Conservation (phyloP, 2,888 invertebrate species). For the Tachystola acroxantha region DNA sequence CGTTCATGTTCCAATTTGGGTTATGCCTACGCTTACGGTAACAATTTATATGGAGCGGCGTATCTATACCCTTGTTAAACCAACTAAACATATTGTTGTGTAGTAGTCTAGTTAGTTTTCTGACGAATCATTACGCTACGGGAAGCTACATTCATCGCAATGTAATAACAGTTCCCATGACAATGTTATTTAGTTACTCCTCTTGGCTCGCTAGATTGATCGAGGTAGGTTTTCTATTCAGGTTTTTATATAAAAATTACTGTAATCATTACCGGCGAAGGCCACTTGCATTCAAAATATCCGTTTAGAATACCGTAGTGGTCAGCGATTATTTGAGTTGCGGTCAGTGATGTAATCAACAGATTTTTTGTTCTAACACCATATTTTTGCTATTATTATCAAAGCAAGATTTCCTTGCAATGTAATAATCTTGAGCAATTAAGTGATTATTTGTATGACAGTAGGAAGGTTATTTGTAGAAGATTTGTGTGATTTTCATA, state of each 20-base stretch:
- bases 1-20: too few species aligned
- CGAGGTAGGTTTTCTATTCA: slow-evolving; percentile 10
- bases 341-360: slow-evolving; percentile 21
- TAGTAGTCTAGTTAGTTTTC: too few species aligned
- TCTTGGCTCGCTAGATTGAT: not conserved
- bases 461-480: not conserved
- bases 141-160: not conserved
- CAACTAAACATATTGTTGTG: too few species aligned
- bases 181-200: too few species aligned
- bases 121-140: not conserved
- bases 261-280: slow-evolving; percentile 13
- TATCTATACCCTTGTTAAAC: too few species aligned
- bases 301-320: slow-evolving; percentile 25
- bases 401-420: not conserved
- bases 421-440: too few species aligned
- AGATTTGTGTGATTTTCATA: not conserved
- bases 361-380: slow-evolving; percentile 14
- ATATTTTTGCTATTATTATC: not conserved
- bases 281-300: slow-evolving; percentile 18
- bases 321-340: slow-evolving; percentile 10
- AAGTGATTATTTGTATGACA: not conserved
- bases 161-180: not conserved
- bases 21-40: too few species aligned
- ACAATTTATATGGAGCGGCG: too few species aligned
- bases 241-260: slow-evolving; percentile 10